Evolutionary conservation across 2,797 vertebrate species (phyloP).

Genomic region (Rostrhamus sociabilis): DNA sequence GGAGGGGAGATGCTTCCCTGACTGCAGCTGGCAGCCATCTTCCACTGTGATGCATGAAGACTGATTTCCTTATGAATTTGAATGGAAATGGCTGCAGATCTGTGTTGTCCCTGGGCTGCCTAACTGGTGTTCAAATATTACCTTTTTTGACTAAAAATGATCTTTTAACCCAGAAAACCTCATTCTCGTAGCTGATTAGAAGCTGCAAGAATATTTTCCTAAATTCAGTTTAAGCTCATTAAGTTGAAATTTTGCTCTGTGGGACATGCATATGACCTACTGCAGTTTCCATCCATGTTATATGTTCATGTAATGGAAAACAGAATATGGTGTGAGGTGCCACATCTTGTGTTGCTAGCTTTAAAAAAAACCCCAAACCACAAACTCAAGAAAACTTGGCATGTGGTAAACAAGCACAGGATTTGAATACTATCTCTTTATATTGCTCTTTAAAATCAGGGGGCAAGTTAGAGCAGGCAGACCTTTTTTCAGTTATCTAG

Average conservation of each 20-base stretch:
- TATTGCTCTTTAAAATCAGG: not conserved
- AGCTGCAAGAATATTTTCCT: not conserved
- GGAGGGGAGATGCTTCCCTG: not conserved
- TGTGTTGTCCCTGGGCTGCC: not conserved
- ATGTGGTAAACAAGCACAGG: not conserved
- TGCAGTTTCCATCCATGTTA: not conserved
- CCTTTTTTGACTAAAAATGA: not conserved
- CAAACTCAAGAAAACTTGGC: not conserved
- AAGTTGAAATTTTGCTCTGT: not conserved
- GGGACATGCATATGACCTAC: not conserved
- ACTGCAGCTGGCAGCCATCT: conserved; percentile 16
- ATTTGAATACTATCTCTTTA: not conserved
- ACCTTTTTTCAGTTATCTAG: not conserved
- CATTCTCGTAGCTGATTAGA: not conserved
- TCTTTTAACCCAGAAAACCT: not conserved
- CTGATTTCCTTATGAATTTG: not conserved
- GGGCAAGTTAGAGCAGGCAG: not conserved
- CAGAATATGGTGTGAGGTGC: not conserved
- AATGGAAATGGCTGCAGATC: not conserved
- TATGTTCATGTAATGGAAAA: not conserved
- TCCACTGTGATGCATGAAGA: not conserved
- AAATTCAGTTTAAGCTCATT: not conserved
- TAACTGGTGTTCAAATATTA: not conserved
- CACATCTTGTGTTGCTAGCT: not conserved
- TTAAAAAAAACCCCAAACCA: not conserved